A percentile compares a stretch with the other conserved stretches of the same genome.
phyloP scores from a whole-genome alignment of 2,888 invertebrate genomes.

The Erebia epiphron region DNA sequence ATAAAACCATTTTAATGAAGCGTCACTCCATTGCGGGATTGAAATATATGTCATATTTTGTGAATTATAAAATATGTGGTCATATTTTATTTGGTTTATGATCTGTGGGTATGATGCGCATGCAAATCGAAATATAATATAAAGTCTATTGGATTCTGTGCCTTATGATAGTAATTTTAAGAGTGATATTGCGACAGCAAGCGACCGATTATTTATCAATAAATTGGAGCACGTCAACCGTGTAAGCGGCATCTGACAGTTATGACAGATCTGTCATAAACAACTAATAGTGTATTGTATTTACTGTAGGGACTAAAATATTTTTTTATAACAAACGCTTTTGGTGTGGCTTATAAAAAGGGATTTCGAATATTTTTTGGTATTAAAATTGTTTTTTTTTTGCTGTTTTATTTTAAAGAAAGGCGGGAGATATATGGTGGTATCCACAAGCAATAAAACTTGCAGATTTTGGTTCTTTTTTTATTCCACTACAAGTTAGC shows the following conservation, averaged over 20 bases:
- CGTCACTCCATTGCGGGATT: slow-evolving; percentile 6
- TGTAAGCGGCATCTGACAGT: slow-evolving; percentile 26
- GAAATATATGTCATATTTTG: slow-evolving; percentile 22
- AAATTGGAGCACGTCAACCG: slow-evolving; percentile 22
- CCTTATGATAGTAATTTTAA: neutral
- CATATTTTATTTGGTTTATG: slow-evolving; percentile 21
- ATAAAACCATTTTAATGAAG: slow-evolving; percentile 1
- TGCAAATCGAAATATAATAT: neutral
- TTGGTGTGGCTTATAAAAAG: neutral
- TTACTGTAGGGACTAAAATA: slow-evolving; percentile 11
- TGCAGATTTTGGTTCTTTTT: too few species aligned
- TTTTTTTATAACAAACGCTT: neutral
- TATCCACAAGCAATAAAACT: too few species aligned
- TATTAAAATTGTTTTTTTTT: too few species aligned
- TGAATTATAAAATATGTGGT: slow-evolving; percentile 22
- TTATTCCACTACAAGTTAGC: too few species aligned
- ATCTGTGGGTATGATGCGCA: slow-evolving; percentile 10
- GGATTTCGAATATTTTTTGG: neutral
- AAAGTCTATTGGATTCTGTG: neutral
- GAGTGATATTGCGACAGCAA: slow-evolving; percentile 6
- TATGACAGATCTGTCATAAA: slow-evolving; percentile 22
- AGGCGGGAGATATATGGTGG: too few species aligned
- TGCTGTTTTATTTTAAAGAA: too few species aligned
- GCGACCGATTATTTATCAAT: slow-evolving; percentile 24
- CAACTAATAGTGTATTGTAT: slow-evolving; percentile 21